Conservation (phyloP, 2,888 invertebrate genomes). For the Itoplectis maculator region DNA sequence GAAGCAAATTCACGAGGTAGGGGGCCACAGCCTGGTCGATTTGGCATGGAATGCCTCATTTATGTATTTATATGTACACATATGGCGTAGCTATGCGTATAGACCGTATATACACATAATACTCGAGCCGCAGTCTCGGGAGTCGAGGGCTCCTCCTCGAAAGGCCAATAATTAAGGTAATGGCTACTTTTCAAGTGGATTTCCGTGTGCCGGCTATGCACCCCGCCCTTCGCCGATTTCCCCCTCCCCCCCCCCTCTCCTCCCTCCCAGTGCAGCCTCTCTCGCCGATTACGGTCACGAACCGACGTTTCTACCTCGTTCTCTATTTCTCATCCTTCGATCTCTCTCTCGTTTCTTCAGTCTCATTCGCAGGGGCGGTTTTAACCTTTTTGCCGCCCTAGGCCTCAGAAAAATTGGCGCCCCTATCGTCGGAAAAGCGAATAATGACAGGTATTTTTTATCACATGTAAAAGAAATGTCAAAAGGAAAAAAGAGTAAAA, state of each 20-base stretch:
- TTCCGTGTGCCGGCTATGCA: conserved; percentile 78
- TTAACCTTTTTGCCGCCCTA: too few relatives aligned
- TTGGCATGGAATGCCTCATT: conserved; percentile 5
- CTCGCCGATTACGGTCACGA: conserved; percentile 82
- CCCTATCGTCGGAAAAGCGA: too few relatives aligned
- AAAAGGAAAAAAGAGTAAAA: too few relatives aligned
- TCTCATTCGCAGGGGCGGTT: conserved; percentile 32
- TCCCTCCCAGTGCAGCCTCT: conserved; percentile 67
- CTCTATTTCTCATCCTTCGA: conserved; percentile 51
- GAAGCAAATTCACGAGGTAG: too few relatives aligned
- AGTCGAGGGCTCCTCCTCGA: conserved; percentile 70
- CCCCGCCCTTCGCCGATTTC: conserved; percentile 73
- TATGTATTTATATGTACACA: conserved; percentile 17
- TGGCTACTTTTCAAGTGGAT: conserved; percentile 84
- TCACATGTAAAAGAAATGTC: too few relatives aligned
- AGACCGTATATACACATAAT: conserved; percentile 45
- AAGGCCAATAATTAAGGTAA: conserved; percentile 83
- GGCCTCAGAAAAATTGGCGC: too few relatives aligned
- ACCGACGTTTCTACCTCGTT: conserved; percentile 66
- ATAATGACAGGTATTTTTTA: too few relatives aligned
- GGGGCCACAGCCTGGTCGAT: too few relatives aligned
- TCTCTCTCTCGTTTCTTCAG: conserved; percentile 32
- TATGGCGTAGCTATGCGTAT: conserved; percentile 45
- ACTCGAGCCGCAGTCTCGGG: conserved; percentile 51
- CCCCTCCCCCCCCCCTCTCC: too few relatives aligned